Base-by-base conservation (phyloP, 2,888 invertebrate genomes). In the Neelides folsomi region DNA sequence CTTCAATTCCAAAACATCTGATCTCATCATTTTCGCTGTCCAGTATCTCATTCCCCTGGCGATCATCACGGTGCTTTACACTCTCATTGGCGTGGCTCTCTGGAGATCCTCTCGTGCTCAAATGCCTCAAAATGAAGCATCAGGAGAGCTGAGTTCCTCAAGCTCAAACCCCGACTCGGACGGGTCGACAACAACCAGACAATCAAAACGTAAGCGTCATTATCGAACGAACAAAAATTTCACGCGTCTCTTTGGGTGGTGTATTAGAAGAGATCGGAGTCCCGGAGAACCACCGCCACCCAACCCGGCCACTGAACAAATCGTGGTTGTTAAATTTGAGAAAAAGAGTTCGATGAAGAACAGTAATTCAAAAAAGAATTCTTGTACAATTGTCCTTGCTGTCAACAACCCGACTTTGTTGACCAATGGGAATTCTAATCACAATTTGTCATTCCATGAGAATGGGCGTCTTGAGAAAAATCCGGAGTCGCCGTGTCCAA, bases 31-130 rank as follows among this genome's bases (percentile, higher is more conserved):
- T 71, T 83, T 90, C 66, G 80, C 82, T 6, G 75, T 89, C 8
- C 79, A 89, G 56, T 90, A 89, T 70, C 76, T 85, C 40, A 75
- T 86, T 38, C 92, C 92, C 0, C 72, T 92, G 47, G 73, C 79
- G 47, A 79, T 87, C 20, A 87, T 92, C 79, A 68, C 69, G 1
- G 76, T 84, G 39, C 73, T 89, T 36, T 92, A 92, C 69, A 83
- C 84, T 36, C 78, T 82, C 65, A 89, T 92, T 51, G 88, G 87
- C 2, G 77, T 86, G 19, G 82, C 83, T 0, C 72, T 92, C 38
- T 90, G 89, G 88, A 66, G 79, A 77, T 71, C 69, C 51, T 68
- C 67, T 27, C 55, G 46, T 13, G 55, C 49, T 9, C 51, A 52
- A 20, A 62, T 59, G 58, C 57, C 60, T 1, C 45, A 51, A 6